Evolutionary conservation across 2,888 invertebrate species (phyloP), one percentile per base, ranked within the genome.

Genomic region (Rhabditoides inermis): DNA sequence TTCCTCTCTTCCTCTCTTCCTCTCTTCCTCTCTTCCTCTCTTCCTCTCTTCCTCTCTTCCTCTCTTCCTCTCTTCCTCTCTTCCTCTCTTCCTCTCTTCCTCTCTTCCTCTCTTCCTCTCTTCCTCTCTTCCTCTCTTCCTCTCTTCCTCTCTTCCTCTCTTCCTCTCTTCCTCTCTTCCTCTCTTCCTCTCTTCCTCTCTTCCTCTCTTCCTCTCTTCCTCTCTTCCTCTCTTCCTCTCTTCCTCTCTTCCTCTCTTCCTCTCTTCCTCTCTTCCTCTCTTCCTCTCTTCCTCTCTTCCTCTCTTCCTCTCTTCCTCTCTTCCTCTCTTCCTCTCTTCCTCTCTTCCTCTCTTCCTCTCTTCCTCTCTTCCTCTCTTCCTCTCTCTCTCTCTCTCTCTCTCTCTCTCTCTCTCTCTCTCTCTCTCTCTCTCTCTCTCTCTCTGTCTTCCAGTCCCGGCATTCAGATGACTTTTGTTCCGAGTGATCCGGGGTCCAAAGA

Each of bases 381-480:
- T 49, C 28, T 22, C 40, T 30, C 42, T 47, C 27, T 47, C 27
- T 36, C 35, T 25, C 22, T 18, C 23, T 22, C 28, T 46, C 22
- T 35, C 20, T 27, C 23, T 3, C 26, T 48, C 20, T 46, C 42
- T 44, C 26, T 45, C 46, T 45, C 42, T 46, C 49, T 40, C 30
- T 44, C 49, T 49, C 42, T 18, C 45, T 45, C 22, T 23, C 25
- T 23, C 42, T 41, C 22, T 22, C 22, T 23, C 42, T 45, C 45
- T 15, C 45, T 30, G 7, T 45, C 45, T 35, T 35, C 35, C 30
- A 25, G 20, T 30, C 28, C 25, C 44, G 18, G 32, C n/a, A 39
- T 15, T 18, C 3, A 27, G 44, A 28, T n/a, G n/a, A n/a, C n/a
- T n/a, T n/a, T n/a, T n/a, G n/a, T n/a, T n/a, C n/a, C n/a, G n/a